Evolutionary conservation across 2,797 vertebrate species (phyloP), one percentile per base, ranked within the genome.

Genomic region (Manis crassicaudata): DNA sequence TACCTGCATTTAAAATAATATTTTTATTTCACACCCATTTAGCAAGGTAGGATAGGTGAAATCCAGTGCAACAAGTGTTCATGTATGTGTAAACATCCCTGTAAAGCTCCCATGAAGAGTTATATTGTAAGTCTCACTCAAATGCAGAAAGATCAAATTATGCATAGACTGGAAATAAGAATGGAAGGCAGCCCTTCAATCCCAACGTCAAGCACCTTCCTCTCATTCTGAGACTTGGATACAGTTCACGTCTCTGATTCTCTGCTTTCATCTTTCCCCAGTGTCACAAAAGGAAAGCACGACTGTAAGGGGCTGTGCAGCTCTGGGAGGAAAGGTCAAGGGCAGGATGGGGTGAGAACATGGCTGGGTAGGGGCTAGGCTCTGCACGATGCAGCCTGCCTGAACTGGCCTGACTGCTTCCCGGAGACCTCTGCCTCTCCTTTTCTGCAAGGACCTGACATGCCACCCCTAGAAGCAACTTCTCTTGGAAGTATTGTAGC

Each of bases 11-110:
- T 27, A 65, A 75, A 87, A 96, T 92, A 58, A 72, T 70, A 92
- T 67, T 96, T 94, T 92, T 67, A 95, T 92, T 96, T 80, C 92
- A 92, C 56, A 97, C 75, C 43, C 79, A 92, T 77, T 94, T 95
- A 92, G 81, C 90, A 95, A 91, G 50, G 75, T 56, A 94, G 6
- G 43, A 77, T 94, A 88, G 0, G 17, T 37, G 23, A 95, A 73
- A 50, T 85, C 75, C 35, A 87, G 43, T 27, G 73, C 43, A 80
- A 90, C 67, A 63, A 96, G 83, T 76, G 83, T 37, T 94, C 97
- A 92, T 83, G 83, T 40, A 17, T 95, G 95, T 94, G 25, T 67
- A 97, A 97, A 96, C 70, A 95, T 67, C 68, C n/a, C 62, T 91
- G 95, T 40, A 54, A 95, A 95, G 85, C 43, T 84, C 35, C 68